Conservation (phyloP, 2,888 invertebrate species). For the Tipula helvola region DNA sequence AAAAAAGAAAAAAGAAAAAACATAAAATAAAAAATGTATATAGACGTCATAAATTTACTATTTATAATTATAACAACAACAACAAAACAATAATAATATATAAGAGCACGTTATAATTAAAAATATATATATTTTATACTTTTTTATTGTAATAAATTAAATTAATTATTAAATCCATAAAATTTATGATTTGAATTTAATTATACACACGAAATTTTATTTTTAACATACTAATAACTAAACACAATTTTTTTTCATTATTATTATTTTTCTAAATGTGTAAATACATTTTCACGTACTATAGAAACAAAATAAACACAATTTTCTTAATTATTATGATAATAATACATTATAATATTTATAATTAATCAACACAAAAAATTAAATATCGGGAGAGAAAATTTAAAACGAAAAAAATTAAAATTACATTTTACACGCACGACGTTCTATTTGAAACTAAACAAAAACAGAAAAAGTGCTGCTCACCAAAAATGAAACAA, state of each 20-base stretch:
- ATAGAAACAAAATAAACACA: not conserved
- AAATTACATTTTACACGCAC: not conserved
- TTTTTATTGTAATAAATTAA: not conserved
- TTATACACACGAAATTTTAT: not conserved
- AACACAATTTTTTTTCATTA: not conserved
- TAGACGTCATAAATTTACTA: constrained; percentile 4
- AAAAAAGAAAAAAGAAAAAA: not conserved
- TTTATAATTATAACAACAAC: not conserved
- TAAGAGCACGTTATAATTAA: not conserved
- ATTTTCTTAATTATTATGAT: not conserved
- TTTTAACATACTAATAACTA: not conserved
- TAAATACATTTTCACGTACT: not conserved
- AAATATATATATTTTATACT: not conserved
- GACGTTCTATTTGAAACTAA: not conserved
- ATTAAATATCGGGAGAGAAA: not conserved
- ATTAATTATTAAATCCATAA: not conserved
- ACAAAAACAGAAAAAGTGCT: not conserved
- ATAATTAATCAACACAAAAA: not conserved
- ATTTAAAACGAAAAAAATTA: not conserved
- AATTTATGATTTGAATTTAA: not conserved
- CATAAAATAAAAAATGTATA: not conserved
- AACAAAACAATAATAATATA: not conserved
- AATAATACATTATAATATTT: not conserved
- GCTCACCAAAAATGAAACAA: not conserved
- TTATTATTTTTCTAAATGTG: not conserved